Percentiles rank a stretch among this genome's conserved stretches.
These are phyloP conservation scores for Clitarchus hookeri DNA, from an alignment of 2,888 invertebrate genomes.

Conservation along the genomic window DNA sequence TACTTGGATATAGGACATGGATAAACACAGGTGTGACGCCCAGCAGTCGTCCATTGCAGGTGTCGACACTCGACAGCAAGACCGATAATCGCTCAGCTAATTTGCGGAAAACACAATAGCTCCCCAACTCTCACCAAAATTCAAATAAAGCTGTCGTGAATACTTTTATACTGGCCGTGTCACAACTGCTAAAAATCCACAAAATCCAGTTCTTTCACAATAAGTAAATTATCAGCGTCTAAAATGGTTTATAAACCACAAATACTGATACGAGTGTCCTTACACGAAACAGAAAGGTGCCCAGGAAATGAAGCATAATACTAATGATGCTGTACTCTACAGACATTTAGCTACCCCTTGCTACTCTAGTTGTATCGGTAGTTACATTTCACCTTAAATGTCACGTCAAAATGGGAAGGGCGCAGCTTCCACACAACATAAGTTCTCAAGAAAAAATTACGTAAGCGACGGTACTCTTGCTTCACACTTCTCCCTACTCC, in stretches of 20 bases:
- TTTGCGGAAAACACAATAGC: not conserved
- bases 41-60: not conserved
- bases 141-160: not conserved
- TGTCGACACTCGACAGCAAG: not conserved
- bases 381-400: not conserved
- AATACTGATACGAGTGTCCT: not conserved
- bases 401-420: not conserved
- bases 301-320: not conserved
- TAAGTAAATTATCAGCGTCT: not conserved
- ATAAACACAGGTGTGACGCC: not conserved
- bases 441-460: not conserved
- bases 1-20: not conserved
- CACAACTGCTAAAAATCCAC: not conserved
- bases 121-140: not conserved
- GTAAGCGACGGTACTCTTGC: not conserved
- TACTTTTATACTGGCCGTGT: not conserved
- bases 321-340: not conserved
- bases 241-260: not conserved
- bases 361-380: not conserved
- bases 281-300: not conserved
- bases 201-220: not conserved
- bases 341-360: too few species aligned
- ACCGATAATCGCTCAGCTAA: not conserved
- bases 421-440: not conserved
- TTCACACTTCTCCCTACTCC: not conserved